These are phyloP conservation scores for Desmodus rotundus DNA, from an alignment of 2,113 vertebrate genomes.

Conservation along the genomic window DNA sequence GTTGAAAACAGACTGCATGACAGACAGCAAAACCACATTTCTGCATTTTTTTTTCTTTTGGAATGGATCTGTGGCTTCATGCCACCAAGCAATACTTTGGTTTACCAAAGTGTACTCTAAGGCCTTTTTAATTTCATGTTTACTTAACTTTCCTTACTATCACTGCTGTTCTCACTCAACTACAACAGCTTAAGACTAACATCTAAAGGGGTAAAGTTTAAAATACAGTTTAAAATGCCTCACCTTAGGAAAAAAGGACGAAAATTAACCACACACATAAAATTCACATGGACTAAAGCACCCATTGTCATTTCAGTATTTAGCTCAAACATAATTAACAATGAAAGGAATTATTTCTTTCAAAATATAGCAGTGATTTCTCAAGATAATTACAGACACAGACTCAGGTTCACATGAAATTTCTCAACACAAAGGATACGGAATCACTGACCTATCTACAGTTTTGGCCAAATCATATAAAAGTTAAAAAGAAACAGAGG, in stretches of 20 bases:
- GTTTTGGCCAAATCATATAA: neutral
- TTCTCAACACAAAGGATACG: slow-evolving; percentile 53
- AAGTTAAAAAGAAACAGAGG: slow-evolving; percentile 1
- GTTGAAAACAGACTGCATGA: slow-evolving; percentile 70
- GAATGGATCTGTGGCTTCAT: slow-evolving; percentile 75
- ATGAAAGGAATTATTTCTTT: slow-evolving; percentile 54
- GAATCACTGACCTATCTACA: slow-evolving; percentile 57
- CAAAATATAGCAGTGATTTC: slow-evolving; percentile 39
- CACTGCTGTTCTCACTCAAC: slow-evolving; percentile 52
- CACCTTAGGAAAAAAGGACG: neutral
- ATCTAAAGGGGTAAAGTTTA: slow-evolving; percentile 15
- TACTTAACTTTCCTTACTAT: slow-evolving; percentile 65
- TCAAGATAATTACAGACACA: slow-evolving; percentile 64
- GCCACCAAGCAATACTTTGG: slow-evolving; percentile 74
- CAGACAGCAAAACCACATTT: slow-evolving; percentile 79
- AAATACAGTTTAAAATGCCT: slow-evolving; percentile 31
- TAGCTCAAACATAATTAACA: slow-evolving; percentile 22
- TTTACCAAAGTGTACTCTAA: slow-evolving; percentile 78
- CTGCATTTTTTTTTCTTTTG: neutral
- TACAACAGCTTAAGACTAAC: slow-evolving; percentile 39
- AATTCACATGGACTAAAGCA: slow-evolving; percentile 42
- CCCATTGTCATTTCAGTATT: slow-evolving; percentile 21
- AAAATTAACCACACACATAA: slow-evolving; percentile 7
- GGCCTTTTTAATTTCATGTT: slow-evolving; percentile 75
- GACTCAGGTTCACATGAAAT: slow-evolving; percentile 65